These are phyloP conservation scores for Atopsyche davidsoni DNA, from an alignment of 1,140 invertebrate species.

Conservation along the genomic window DNA sequence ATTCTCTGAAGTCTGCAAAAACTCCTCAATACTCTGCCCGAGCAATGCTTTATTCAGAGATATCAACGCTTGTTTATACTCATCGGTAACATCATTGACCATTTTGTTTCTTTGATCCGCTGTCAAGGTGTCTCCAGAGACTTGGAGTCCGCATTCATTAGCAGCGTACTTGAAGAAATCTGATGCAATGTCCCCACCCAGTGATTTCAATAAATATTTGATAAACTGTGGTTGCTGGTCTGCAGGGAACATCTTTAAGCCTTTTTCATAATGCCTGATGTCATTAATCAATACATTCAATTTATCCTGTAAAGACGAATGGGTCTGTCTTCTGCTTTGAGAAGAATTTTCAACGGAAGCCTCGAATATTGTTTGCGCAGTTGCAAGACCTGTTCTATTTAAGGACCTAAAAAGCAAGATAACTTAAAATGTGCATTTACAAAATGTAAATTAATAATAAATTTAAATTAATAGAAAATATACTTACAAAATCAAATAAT, in stretches of 20 bases:
- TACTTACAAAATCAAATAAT: constrained; percentile 54
- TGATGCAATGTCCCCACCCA: constrained; percentile 77
- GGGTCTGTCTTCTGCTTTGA: constrained; percentile 65
- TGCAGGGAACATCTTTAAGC: constrained; percentile 59
- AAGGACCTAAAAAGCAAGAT: constrained; percentile 41
- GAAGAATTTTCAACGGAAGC: constrained; percentile 61
- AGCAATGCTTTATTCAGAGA: constrained; percentile 59
- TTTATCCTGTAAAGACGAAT: constrained; percentile 75
- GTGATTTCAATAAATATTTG: constrained; percentile 78
- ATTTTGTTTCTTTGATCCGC: constrained; percentile 64
- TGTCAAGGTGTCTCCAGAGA: constrained; percentile 51
- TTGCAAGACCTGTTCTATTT: constrained; percentile 50
- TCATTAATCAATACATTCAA: constrained; percentile 70
- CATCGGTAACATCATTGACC: constrained; percentile 57
- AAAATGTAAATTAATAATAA: neutral
- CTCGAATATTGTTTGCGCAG: constrained; percentile 65
- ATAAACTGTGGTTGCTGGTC: constrained; percentile 59
- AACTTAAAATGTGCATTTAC: constrained; percentile 3
- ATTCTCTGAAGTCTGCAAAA: constrained; percentile 65
- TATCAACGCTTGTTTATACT: constrained; percentile 56
- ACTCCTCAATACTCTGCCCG: constrained; percentile 66
- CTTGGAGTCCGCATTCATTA: constrained; percentile 56
- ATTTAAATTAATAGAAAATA: constrained; percentile 16
- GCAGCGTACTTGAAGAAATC: constrained; percentile 68
- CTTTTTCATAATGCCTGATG: constrained; percentile 80